A percentile compares a stretch with the other conserved stretches of the same genome.
Evolutionary conservation across 2,113 vertebrate genomes (phyloP).

Genomic region (Solea senegalensis): DNA sequence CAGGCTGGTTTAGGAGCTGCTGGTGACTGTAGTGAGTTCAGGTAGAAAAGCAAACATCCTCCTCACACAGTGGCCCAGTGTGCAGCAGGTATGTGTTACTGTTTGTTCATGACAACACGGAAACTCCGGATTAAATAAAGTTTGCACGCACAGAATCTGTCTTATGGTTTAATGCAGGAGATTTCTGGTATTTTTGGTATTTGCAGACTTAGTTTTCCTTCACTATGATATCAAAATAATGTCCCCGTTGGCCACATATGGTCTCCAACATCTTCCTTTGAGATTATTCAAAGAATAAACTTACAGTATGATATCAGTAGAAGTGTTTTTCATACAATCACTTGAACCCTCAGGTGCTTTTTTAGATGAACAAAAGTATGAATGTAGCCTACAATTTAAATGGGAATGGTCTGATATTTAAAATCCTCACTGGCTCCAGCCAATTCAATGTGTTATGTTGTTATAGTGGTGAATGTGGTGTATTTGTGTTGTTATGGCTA

Average conservation of each 20-base stretch:
- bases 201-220: not conserved
- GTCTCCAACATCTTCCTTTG: not conserved
- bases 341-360: no score
- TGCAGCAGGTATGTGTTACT: slow-evolving; percentile 19
- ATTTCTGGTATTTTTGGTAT: slow-evolving; percentile 3
- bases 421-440: no score
- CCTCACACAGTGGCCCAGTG: not conserved
- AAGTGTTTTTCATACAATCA: not conserved
- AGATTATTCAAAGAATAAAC: no score
- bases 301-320: no score
- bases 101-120: slow-evolving; percentile 27
- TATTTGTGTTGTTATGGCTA: no score
- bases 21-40: no score
- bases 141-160: slow-evolving; percentile 3
- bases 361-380: not conserved
- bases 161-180: not conserved
- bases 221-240: not conserved
- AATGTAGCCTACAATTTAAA: not conserved
- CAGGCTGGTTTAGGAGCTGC: no score
- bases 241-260: no score
- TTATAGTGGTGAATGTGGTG: no score
- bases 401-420: not conserved
- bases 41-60: no score
- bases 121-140: slow-evolving; percentile 14
- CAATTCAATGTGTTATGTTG: not conserved